Percentiles rank a stretch among this genome's conserved stretches.
These are phyloP conservation scores for Arge pagana DNA, from an alignment of 2,888 invertebrate genomes.

Conservation along the genomic window DNA sequence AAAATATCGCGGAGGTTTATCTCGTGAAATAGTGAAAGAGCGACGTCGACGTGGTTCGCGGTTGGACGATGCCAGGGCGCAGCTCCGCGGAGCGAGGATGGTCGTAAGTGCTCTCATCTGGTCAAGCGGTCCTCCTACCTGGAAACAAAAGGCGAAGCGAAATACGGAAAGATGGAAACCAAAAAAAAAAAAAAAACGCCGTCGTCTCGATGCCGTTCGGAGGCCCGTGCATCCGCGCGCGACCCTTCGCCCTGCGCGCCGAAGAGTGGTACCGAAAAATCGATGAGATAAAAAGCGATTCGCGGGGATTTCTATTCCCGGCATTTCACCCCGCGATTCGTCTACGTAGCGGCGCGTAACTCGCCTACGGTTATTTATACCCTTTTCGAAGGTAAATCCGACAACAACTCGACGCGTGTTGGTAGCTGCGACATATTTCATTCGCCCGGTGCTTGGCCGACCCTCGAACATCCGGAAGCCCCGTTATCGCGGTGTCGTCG, in stretches of 20 bases:
- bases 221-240: too few relatives aligned
- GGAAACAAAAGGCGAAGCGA: conserved; percentile 14
- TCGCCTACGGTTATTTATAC: conserved; percentile 7
- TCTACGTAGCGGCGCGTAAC: not conserved
- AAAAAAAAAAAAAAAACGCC: conserved; percentile 3
- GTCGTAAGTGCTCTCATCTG: conserved; percentile 22
- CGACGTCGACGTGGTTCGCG: not conserved
- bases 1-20: not conserved
- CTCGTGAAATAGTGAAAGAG: not conserved
- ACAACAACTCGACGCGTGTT: conserved; percentile 1
- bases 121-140: conserved; percentile 17
- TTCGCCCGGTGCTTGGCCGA: too few relatives aligned
- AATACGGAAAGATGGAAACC: not conserved
- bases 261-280: too few relatives aligned
- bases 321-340: not conserved
- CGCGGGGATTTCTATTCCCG: conserved; percentile 10
- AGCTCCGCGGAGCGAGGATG: not conserved
- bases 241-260: too few relatives aligned
- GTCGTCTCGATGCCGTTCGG: too few relatives aligned
- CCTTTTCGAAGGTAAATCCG: not conserved
- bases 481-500: too few relatives aligned
- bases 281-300: not conserved
- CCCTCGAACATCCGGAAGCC: too few relatives aligned
- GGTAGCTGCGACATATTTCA: too few relatives aligned
- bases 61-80: too few relatives aligned